Base-by-base conservation (phyloP, 2,113 vertebrate species). In the Merops nubicus region DNA sequence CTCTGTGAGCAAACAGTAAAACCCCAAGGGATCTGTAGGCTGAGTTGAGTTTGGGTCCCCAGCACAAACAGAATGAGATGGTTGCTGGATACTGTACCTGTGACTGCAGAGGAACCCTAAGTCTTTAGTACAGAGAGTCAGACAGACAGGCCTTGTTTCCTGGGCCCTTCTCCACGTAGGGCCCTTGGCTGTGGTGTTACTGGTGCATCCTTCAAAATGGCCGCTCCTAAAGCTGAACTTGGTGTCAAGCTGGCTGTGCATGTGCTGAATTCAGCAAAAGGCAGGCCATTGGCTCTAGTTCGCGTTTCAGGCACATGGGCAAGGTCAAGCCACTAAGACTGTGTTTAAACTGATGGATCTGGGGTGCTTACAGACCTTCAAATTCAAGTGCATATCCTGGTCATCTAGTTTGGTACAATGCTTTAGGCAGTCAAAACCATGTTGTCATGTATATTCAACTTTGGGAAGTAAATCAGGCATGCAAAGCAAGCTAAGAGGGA, bases 241-340 rank as follows among this genome's bases (percentile, higher is more conserved):
- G 33, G 21, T 74, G 25, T 18, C 51, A 81, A 22, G 63, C 5
- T 12, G 28, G 23, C 25, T 29, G 16, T 56, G 59, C 15, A 28
- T 53, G 34, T 21, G 38, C 51, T 47, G 89, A 91, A 8, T 29
- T 73, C 48, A 45, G 56, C 1, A 2, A 86, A 77, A 89, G 15
- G 19, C 31, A 67, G 59, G 42, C 45, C 15, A 22, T 4, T 14
- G 14, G 56, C 4, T 0, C 45, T 36, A 45, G 47, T 13, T 60
- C 11, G 22, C 2, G 0, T 51, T 81, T 75, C 51, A 77, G 69
- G 29, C 23, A 51, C 21, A 3, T 0, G 4, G 42, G 67, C 10
- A 12, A 78, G 4, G 33, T 43, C 43, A 68, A 77, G 34, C 4
- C 50, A 33, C 34, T 50, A 40, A 72, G 51, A 29, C 5, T 19